Conservation (phyloP, 2,113 vertebrate genomes). For the Calyptomena viridis region DNA sequence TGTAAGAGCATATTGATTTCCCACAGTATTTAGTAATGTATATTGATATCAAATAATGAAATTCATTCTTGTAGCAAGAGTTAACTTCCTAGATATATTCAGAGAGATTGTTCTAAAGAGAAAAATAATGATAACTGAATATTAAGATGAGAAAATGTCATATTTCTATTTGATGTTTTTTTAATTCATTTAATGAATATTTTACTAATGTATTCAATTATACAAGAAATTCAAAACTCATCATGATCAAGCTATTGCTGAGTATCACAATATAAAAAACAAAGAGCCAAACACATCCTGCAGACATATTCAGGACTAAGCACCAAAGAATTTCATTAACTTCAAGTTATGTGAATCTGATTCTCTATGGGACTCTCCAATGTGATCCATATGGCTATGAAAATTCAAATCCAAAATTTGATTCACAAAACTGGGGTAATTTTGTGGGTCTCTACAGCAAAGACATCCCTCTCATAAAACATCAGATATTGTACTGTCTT, state of each 20-base stretch:
- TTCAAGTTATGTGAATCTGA: background rate
- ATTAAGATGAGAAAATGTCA: background rate
- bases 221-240: background rate
- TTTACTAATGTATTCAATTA: conserved; percentile 4
- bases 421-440: background rate
- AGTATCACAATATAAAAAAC: background rate
- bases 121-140: background rate
- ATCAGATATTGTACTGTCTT: background rate
- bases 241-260: background rate
- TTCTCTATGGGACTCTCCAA: background rate
- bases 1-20: conserved; percentile 34
- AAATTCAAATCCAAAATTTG: background rate
- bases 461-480: background rate
- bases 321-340: background rate
- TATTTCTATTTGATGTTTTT: background rate
- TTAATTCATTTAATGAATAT: background rate
- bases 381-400: background rate
- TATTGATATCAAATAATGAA: background rate
- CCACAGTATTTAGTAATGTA: background rate
- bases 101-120: background rate
- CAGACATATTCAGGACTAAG: background rate
- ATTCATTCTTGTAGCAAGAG: background rate
- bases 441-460: background rate
- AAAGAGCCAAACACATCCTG: background rate
- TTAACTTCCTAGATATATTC: background rate